phyloP scores from a whole-genome alignment of 2,797 vertebrate genomes.

The Tapirus indicus region DNA sequence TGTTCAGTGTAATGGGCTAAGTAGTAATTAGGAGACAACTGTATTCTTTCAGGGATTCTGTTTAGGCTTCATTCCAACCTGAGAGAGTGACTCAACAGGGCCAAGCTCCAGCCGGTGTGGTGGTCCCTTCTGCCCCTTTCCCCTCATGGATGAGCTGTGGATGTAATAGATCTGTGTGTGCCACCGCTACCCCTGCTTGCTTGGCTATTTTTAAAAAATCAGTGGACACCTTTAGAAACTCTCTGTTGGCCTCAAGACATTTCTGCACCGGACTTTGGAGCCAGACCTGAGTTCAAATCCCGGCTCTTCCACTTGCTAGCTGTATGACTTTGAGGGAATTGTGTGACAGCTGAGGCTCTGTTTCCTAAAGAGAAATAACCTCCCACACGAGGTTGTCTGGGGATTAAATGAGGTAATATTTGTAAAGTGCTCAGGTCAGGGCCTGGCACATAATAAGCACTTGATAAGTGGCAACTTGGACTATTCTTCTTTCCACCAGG shows the following conservation, averaged over 20 bases:
- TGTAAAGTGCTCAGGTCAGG: neutral
- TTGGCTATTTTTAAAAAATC: neutral
- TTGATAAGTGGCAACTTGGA: neutral
- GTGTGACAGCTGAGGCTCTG: neutral
- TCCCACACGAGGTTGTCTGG: neutral
- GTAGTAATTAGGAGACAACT: conserved; percentile 87
- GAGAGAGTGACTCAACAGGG: conserved; percentile 69
- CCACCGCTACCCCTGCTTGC: neutral
- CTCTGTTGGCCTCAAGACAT: neutral
- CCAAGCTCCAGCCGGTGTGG: neutral
- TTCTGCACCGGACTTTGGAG: neutral
- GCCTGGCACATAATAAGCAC: neutral
- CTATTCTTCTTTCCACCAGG: neutral
- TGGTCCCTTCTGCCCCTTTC: conserved; percentile 24
- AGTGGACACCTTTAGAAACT: neutral
- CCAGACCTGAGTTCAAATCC: neutral
- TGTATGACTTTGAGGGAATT: neutral
- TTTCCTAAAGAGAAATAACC: neutral
- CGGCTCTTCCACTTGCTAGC: rapidly evolving
- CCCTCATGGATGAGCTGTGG: neutral
- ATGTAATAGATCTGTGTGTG: neutral
- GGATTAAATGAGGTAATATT: neutral
- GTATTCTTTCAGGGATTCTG: conserved; percentile 80
- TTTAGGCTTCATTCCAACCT: conserved; percentile 79
- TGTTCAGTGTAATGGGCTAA: conserved; percentile 89